Conservation (phyloP, 2,113 vertebrate species). For the Hucho hucho region DNA sequence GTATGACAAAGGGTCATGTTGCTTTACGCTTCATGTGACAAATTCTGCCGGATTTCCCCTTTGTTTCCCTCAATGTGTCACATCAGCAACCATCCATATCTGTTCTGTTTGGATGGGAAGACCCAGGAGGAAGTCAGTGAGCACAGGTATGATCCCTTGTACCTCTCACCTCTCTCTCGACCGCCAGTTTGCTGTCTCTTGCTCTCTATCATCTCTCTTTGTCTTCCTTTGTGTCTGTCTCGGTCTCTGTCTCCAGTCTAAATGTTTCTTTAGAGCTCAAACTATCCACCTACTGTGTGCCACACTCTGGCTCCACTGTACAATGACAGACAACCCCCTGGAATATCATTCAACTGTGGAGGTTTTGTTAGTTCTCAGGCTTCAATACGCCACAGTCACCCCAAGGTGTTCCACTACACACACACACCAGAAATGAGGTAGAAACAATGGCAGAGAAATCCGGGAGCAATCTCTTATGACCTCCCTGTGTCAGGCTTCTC, state of each 20-base stretch:
- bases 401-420: too few species aligned
- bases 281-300: too few species aligned
- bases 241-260: conserved; percentile 5
- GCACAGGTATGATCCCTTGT: not conserved
- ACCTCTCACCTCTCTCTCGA: not conserved
- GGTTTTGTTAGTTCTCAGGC: too few species aligned
- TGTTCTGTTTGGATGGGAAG: conserved; percentile 4
- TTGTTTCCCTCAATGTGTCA: conserved; percentile 36
- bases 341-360: too few species aligned
- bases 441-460: too few species aligned
- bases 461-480: too few species aligned
- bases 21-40: conserved; percentile 38
- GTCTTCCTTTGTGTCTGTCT: not conserved
- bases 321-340: too few species aligned
- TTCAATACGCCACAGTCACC: too few species aligned
- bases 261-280: too few species aligned
- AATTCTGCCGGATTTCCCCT: conserved; percentile 32
- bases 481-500: too few species aligned
- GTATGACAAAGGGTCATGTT: conserved; percentile 26
- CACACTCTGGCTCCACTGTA: too few species aligned
- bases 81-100: conserved; percentile 13
- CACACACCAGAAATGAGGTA: too few species aligned
- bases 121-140: conserved; percentile 2
- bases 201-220: not conserved
- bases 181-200: conserved; percentile 9